Evolutionary conservation across 2,113 vertebrate species (phyloP).

Genomic region (Amia ocellicauda): DNA sequence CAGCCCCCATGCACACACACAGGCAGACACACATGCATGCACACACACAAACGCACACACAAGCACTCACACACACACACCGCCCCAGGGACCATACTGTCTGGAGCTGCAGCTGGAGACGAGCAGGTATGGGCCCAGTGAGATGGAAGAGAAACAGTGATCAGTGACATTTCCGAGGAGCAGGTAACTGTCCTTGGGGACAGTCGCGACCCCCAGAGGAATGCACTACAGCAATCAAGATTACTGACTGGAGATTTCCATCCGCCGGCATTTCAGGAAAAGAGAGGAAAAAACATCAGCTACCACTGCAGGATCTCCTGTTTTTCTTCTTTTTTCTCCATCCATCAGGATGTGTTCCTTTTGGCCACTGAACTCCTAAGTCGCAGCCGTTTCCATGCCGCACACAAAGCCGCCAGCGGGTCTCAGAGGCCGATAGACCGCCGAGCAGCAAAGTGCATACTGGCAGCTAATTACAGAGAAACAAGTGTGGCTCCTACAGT

Average conservation of each 20-base stretch:
- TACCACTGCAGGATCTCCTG: neutral
- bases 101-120: neutral
- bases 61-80: neutral
- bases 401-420: too few species aligned
- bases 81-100: neutral
- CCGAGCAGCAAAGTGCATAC: too few species aligned
- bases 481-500: too few species aligned
- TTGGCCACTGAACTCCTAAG: neutral
- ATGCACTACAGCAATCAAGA: slow-evolving; percentile 7
- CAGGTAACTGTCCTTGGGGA: slow-evolving; percentile 1
- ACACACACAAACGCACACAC: too few species aligned
- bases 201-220: neutral
- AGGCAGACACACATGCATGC: too few species aligned
- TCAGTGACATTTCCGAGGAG: slow-evolving; percentile 27
- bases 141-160: slow-evolving; percentile 19
- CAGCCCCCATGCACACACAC: too few species aligned
- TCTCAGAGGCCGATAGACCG: too few species aligned
- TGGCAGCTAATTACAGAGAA: too few species aligned
- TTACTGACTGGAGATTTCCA: slow-evolving; percentile 4
- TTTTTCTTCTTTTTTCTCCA: too few species aligned
- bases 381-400: too few species aligned
- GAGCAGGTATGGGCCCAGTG: slow-evolving; percentile 9
- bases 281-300: too few species aligned
- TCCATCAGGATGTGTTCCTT: too few species aligned
- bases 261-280: slow-evolving; percentile 7